These are phyloP conservation scores for Sinhomidia bicolor DNA, from an alignment of 2,888 invertebrate genomes.

Conservation along the genomic window DNA sequence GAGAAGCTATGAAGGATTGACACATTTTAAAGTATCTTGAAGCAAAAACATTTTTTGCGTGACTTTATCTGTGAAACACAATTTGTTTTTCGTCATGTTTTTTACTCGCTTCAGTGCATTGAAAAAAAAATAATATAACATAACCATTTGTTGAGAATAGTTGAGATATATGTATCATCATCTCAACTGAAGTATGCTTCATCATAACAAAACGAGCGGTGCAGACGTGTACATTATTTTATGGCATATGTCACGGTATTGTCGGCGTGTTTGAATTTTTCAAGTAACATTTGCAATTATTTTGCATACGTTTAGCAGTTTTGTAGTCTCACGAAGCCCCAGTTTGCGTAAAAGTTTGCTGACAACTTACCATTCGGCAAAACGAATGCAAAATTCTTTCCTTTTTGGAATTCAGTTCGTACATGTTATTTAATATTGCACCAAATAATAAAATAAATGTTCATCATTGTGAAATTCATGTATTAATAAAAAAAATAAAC, in stretches of 20 bases:
- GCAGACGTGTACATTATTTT: background rate
- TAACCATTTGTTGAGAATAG: background rate
- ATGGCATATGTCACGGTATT: background rate
- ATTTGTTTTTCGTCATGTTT: slow-evolving; percentile 22
- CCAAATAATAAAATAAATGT: too few relatives aligned
- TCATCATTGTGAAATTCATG: too few relatives aligned
- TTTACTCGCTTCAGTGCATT: background rate
- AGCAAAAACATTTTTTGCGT: background rate
- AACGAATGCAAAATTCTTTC: too few relatives aligned
- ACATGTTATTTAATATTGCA: too few relatives aligned
- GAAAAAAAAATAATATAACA: background rate
- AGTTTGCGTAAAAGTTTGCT: too few relatives aligned
- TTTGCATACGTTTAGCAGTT: too few relatives aligned
- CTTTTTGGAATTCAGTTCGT: too few relatives aligned
- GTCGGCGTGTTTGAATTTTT: background rate
- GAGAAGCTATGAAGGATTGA: slow-evolving; percentile 9
- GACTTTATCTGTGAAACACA: background rate
- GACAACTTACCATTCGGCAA: too few relatives aligned
- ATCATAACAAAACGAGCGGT: background rate
- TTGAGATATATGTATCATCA: too few relatives aligned
- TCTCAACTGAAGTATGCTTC: too few relatives aligned
- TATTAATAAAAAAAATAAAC: too few relatives aligned
- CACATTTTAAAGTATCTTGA: background rate
- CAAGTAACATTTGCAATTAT: background rate
- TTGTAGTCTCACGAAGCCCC: too few relatives aligned